phyloP scores from a whole-genome alignment of 2,797 vertebrate species.

The Nothura maculosa region DNA sequence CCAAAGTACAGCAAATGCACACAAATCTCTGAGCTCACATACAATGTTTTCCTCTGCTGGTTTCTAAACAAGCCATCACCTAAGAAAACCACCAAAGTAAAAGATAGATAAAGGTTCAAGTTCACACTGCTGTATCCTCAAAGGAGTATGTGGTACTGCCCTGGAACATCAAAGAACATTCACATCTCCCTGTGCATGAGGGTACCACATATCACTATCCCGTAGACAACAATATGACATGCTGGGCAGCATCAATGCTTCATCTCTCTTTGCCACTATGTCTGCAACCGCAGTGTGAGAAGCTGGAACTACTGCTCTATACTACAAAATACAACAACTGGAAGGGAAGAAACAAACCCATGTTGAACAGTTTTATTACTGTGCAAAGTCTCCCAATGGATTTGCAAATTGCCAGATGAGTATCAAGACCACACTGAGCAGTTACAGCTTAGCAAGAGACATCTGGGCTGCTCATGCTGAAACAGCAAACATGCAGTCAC shows the following conservation, averaged over 20 bases:
- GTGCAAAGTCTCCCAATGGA: not conserved
- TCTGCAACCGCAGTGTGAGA: rapidly evolving
- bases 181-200: not conserved
- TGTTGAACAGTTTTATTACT: not conserved
- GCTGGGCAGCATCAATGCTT: not conserved
- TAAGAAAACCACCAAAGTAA: not conserved
- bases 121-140: not conserved
- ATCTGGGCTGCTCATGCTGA: conserved; percentile 8
- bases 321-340: not conserved
- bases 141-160: not conserved
- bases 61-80: not conserved
- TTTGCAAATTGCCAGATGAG: conserved; percentile 43
- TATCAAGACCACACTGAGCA: not conserved
- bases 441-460: conserved; percentile 13
- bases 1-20: not conserved
- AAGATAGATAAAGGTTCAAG: not conserved
- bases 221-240: not conserved
- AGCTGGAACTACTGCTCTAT: not conserved
- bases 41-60: not conserved
- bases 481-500: not conserved
- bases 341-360: not conserved
- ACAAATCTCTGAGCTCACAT: not conserved
- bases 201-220: not conserved
- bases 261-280: not conserved
- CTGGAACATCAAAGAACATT: not conserved